Conservation (phyloP, 2,113 vertebrate genomes). For the Colistium nudipinnis region DNA sequence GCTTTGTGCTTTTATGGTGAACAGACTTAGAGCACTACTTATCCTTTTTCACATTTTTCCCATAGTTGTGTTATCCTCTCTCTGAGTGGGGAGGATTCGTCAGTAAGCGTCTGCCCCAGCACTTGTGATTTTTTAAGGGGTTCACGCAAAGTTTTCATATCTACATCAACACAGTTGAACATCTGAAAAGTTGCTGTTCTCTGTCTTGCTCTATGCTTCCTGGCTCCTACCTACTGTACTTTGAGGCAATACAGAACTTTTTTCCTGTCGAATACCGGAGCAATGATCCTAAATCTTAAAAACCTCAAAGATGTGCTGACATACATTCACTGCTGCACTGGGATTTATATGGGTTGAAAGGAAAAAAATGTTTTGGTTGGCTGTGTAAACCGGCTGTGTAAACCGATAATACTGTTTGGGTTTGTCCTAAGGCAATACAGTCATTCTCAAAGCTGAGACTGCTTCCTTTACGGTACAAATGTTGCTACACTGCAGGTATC, state of each 20-base stretch:
- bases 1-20: slow-evolving; percentile 61
- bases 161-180: background rate
- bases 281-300: background rate
- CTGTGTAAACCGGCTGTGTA: too few relatives aligned
- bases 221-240: background rate
- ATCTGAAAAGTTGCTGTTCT: background rate
- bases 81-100: slow-evolving; percentile 15
- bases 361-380: too few relatives aligned
- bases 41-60: slow-evolving; percentile 55
- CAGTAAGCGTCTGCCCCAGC: slow-evolving; percentile 4
- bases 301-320: background rate
- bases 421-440: too few relatives aligned
- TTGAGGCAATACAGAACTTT: background rate
- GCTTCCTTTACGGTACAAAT: too few relatives aligned
- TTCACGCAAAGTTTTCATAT: background rate
- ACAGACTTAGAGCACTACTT: slow-evolving; percentile 22
- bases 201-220: background rate
- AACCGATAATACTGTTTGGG: too few relatives aligned
- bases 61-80: slow-evolving; percentile 54
- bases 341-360: too few relatives aligned
- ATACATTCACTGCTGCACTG: background rate
- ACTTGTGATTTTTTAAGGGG: background rate
- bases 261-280: slow-evolving; percentile 11
- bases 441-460: too few relatives aligned
- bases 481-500: too few relatives aligned